Percentiles rank a stretch among this genome's conserved stretches.
Conservation (phyloP, 2,113 vertebrate genomes). For the Muntiacus muntjak region DNA sequence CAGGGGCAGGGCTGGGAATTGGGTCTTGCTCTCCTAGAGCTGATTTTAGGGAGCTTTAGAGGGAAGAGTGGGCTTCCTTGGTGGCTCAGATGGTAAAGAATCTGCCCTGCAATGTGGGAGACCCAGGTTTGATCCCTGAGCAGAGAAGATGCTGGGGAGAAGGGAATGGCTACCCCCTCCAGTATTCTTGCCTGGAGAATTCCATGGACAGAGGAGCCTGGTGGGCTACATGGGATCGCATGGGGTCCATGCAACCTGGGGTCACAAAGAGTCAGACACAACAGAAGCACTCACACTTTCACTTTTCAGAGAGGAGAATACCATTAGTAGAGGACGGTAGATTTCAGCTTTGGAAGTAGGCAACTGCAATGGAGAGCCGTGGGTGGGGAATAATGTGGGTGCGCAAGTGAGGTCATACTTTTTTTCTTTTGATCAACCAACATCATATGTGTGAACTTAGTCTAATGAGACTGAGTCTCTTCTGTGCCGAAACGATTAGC, state of each 20-base stretch:
- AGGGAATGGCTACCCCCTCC: not conserved
- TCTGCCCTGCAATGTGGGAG: not conserved
- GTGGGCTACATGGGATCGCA: not conserved
- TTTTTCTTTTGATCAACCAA: not conserved
- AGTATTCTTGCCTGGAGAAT: not conserved
- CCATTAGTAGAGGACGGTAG: not conserved
- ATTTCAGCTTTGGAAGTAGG: not conserved
- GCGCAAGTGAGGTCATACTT: not conserved
- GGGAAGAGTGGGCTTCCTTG: not conserved
- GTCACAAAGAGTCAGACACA: not conserved
- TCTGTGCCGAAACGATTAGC: not conserved
- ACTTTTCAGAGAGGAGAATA: not conserved
- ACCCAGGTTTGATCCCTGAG: not conserved
- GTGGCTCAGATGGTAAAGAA: not conserved
- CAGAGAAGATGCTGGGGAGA: not conserved
- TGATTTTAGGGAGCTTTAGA: not conserved
- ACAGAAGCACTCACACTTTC: not conserved
- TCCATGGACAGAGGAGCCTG: not conserved
- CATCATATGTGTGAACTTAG: not conserved
- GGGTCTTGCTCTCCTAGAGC: not conserved
- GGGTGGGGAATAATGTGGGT: not conserved
- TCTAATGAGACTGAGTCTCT: not conserved
- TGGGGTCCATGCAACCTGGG: not conserved
- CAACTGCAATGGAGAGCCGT: not conserved
- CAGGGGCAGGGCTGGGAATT: not conserved